These are phyloP conservation scores for Schizaphis graminum DNA, from an alignment of 2,888 invertebrate species.

Conservation along the genomic window DNA sequence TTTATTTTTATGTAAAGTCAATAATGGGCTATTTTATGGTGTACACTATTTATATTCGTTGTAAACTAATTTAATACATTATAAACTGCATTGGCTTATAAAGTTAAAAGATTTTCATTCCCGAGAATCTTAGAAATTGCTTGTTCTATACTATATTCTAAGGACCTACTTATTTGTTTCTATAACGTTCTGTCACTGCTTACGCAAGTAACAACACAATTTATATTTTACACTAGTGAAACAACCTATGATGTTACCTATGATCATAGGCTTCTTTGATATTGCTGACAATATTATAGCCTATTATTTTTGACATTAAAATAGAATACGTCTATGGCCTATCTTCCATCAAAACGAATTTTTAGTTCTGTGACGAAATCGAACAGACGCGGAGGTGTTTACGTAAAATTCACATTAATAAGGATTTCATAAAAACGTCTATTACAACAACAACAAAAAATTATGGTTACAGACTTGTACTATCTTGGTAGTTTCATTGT, in stretches of 20 bases:
- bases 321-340: background rate
- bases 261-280: background rate
- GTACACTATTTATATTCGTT: background rate
- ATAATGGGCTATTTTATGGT: background rate
- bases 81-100: background rate
- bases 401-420: conserved; percentile 9
- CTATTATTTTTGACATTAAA: conserved; percentile 9
- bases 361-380: conserved; percentile 34
- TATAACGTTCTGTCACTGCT: background rate
- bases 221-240: background rate
- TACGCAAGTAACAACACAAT: conserved; percentile 1
- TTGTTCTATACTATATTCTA: background rate
- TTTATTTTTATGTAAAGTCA: background rate
- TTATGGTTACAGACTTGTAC: background rate
- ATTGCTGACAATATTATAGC: background rate
- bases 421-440: background rate
- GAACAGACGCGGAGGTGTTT: background rate
- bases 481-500: background rate
- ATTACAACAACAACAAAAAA: background rate
- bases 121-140: background rate
- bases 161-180: background rate
- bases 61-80: background rate
- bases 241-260: background rate
- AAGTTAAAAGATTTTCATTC: background rate
- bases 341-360: background rate